Evolutionary conservation across 2,797 vertebrate species (phyloP).

Genomic region (Eutrigla gurnardus): DNA sequence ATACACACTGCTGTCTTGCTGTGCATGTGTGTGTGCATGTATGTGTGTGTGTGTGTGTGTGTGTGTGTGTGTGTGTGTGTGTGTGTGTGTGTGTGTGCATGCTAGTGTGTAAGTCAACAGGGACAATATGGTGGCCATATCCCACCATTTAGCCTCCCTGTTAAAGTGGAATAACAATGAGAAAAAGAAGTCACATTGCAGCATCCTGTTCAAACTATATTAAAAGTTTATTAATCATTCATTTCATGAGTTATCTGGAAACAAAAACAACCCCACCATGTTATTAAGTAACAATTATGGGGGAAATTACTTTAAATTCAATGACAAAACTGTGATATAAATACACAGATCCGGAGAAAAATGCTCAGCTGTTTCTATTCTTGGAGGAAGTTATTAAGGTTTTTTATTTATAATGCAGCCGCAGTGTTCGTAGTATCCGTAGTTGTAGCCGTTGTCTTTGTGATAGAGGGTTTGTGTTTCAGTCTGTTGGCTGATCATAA

Average conservation of each 20-base stretch:
- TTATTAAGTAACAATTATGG: neutral
- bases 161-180: slow-evolving; percentile 54
- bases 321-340: neutral
- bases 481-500: slow-evolving; percentile 70
- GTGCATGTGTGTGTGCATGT: slow-evolving; percentile 45
- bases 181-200: slow-evolving; percentile 34
- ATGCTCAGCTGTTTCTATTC: neutral
- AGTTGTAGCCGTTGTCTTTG: slow-evolving; percentile 30
- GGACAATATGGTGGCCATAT: slow-evolving; percentile 76
- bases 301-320: neutral
- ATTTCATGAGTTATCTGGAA: neutral
- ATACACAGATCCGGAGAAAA: neutral
- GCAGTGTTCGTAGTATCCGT: slow-evolving; percentile 37
- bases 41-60: slow-evolving; percentile 27
- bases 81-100: slow-evolving; percentile 21
- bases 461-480: slow-evolving; percentile 57
- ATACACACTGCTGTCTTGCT: slow-evolving; percentile 47
- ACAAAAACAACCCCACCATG: neutral
- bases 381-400: neutral
- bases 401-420: neutral
- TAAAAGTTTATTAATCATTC: no score
- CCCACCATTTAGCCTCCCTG: slow-evolving; percentile 62
- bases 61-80: slow-evolving; percentile 16
- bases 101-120: slow-evolving; percentile 58
- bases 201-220: slow-evolving; percentile 10